These are phyloP conservation scores for Paralvinella palmiformis DNA, from an alignment of 1,140 invertebrate genomes.

Conservation along the genomic window DNA sequence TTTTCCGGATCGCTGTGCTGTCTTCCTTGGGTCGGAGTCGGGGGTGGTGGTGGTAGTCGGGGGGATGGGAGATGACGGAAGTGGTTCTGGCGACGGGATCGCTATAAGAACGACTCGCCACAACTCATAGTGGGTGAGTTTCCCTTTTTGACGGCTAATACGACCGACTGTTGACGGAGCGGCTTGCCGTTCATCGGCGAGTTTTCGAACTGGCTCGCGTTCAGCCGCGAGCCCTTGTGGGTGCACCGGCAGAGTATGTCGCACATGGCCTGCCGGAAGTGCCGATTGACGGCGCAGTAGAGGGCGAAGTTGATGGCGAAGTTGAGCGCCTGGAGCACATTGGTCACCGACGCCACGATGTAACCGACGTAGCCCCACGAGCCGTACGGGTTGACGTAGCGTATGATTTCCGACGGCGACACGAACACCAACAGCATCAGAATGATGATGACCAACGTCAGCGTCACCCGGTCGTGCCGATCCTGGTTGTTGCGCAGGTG, in stretches of 20 bases:
- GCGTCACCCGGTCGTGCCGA: conserved; percentile 4
- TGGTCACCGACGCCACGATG: conserved; percentile 22
- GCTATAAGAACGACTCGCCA: too few species aligned
- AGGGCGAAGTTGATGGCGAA: conserved; percentile 45
- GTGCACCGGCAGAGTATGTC: neutral
- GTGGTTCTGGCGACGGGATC: too few species aligned
- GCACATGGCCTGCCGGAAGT: conserved; percentile 32
- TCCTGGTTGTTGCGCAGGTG: neutral
- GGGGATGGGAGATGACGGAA: too few species aligned
- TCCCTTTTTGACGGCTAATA: too few species aligned
- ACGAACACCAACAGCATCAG: conserved; percentile 3
- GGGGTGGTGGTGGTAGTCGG: too few species aligned
- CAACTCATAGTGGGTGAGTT: too few species aligned
- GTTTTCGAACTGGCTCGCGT: too few species aligned
- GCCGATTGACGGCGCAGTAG: conserved; percentile 46
- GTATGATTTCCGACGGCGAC: conserved; percentile 1
- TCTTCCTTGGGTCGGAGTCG: too few species aligned
- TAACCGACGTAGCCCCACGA: neutral
- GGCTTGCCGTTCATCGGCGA: too few species aligned
- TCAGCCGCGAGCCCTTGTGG: too few species aligned
- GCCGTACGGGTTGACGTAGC: neutral
- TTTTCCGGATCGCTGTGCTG: too few species aligned
- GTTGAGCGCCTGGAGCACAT: conserved; percentile 44
- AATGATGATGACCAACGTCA: conserved; percentile 4
- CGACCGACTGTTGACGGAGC: too few species aligned